phyloP scores from a whole-genome alignment of 2,888 invertebrate genomes.

The Spatulosminthurus flaviceps region DNA sequence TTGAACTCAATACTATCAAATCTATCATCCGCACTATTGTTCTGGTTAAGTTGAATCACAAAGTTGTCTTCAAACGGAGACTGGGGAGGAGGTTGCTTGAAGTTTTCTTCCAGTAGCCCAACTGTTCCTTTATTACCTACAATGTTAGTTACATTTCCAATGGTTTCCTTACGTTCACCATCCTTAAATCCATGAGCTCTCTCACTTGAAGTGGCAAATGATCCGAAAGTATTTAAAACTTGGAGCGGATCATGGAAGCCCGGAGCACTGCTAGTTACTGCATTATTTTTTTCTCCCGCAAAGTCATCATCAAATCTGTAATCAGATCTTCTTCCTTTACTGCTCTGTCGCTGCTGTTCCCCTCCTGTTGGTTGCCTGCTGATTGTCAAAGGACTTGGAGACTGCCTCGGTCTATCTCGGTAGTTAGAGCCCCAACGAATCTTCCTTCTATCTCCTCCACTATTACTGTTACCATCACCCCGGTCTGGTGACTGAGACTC shows the following conservation, averaged over 20 bases:
- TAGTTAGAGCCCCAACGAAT: constrained; percentile 29
- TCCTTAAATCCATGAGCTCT: no score
- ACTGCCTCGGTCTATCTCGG: background rate
- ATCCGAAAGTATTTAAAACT: background rate
- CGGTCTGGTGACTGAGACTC: constrained; percentile 56
- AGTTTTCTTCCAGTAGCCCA: background rate
- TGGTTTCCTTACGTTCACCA: no score
- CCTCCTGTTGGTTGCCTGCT: background rate
- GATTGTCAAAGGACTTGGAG: background rate
- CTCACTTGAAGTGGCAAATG: background rate
- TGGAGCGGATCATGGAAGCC: background rate
- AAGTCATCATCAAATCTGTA: constrained; percentile 61
- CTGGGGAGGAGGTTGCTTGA: constrained; percentile 51
- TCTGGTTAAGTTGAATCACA: constrained; percentile 39
- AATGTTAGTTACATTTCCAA: no score
- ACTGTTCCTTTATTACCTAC: no score
- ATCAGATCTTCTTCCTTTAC: constrained; percentile 4
- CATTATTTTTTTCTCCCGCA: constrained; percentile 13
- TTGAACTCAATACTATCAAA: constrained; percentile 46
- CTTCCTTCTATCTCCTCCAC: constrained; percentile 39
- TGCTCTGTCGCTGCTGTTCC: background rate
- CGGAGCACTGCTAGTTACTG: background rate
- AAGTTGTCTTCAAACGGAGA: constrained; percentile 63
- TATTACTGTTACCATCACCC: constrained; percentile 31
- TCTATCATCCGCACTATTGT: background rate